Base-by-base conservation (phyloP, 1,140 invertebrate genomes). In the Drosophila obscura region DNA sequence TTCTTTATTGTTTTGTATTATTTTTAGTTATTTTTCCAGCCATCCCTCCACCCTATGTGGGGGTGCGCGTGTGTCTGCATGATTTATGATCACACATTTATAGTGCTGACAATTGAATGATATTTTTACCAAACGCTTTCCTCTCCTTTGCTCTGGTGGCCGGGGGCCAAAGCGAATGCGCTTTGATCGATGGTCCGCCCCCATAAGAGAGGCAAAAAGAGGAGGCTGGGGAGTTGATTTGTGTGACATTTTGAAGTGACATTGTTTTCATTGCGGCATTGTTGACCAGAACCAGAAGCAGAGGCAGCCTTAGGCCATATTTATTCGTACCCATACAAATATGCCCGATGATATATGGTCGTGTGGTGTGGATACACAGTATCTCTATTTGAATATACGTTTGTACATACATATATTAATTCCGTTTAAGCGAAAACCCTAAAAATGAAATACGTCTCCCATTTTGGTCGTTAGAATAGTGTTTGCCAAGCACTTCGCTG, bases 21-120 rank as follows among this genome's bases (percentile, higher is more conserved):
- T 82, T 82, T 81, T 72, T 78, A 81, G 71, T 88, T 82, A 79
- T 78, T 82, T 81, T 22, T 26, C n/a, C 13, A 43, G 22, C 16
- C 24, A 5, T 1, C 4, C 11, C 15, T 15, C 4, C 26, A 39
- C 13, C 4, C 45, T 43, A 16, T 22, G 48, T 66, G 45, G 24
- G 51, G 31, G 41, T 49, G 55, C 39, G 63, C 58, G 65, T 73
- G 64, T 84, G 84, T 74, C 74, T 78, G 66, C 77, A 84, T 89
- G 85, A 89, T 89, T 89, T 89, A 89, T 89, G 85, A 90, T 85
- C 85, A 77, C 71, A 80, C 80, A 89, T 89, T 89, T 89, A 81
- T 89, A 90, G 85, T 79, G 85, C 85, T 90, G 85, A 89, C 85
- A 90, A 89, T 85, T 90, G 85, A 89, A 89, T 84, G 85, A 90